phyloP scores from a whole-genome alignment of 1,140 invertebrate species.

The Zaprionus vittiger region DNA sequence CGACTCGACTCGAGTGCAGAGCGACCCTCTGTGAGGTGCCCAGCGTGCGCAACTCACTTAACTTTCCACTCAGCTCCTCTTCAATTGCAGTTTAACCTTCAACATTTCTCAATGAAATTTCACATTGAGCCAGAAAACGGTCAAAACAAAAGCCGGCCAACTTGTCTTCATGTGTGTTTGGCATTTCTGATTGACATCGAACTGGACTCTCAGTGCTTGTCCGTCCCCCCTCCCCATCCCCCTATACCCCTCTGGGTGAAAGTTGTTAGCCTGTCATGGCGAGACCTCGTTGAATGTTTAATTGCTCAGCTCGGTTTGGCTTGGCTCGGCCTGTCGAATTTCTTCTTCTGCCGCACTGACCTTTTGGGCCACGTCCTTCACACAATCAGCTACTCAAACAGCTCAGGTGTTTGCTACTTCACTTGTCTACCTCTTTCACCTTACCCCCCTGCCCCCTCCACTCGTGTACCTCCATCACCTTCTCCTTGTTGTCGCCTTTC shows the following conservation, averaged over 20 bases:
- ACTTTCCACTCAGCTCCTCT: conserved; percentile 71
- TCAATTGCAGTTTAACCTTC: conserved; percentile 79
- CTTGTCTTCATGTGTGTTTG: conserved; percentile 54
- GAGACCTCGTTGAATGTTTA: conserved; percentile 70
- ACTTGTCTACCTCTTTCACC: neutral
- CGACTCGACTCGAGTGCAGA: conserved; percentile 2
- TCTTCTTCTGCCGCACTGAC: conserved; percentile 40
- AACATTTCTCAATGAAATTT: conserved; percentile 73
- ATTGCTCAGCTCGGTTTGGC: conserved; percentile 54
- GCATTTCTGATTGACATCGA: conserved; percentile 72
- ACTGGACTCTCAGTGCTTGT: neutral
- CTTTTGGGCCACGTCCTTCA: conserved; percentile 72
- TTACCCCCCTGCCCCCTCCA: neutral
- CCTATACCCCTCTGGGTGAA: conserved; percentile 2
- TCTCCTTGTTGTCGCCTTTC: conserved; percentile 44
- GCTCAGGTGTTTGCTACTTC: conserved; percentile 23
- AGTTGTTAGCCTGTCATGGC: conserved; percentile 44
- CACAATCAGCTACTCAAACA: conserved; percentile 17
- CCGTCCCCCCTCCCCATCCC: neutral
- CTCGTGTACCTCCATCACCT: neutral
- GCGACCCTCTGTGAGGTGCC: conserved; percentile 14
- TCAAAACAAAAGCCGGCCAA: conserved; percentile 12
- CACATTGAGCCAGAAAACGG: conserved; percentile 39
- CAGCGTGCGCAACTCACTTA: conserved; percentile 33
- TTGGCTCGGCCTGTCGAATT: neutral